Percentiles rank a stretch among this genome's conserved stretches.
Conservation (phyloP, 2,888 invertebrate genomes). For the Cephus rjabovi region DNA sequence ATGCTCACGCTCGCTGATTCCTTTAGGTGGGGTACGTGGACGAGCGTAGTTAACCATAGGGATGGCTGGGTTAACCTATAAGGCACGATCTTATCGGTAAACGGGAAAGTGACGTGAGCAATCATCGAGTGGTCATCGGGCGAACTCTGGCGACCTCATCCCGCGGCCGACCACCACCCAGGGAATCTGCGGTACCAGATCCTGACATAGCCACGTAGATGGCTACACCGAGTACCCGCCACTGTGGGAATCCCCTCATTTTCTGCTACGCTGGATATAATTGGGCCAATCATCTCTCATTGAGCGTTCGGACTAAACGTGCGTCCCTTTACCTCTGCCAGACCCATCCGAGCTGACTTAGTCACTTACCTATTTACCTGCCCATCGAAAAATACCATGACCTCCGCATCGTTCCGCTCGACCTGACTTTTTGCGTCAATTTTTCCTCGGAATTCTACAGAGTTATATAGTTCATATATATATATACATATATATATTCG, state of each 20-base stretch:
- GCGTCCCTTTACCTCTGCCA: constrained; percentile 33
- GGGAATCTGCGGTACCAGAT: constrained; percentile 29
- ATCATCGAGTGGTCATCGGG: constrained; percentile 50
- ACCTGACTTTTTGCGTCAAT: neutral
- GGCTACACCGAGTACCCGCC: constrained; percentile 16
- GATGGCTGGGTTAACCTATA: constrained; percentile 28
- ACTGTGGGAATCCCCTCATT: constrained; percentile 37
- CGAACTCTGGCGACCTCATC: constrained; percentile 32
- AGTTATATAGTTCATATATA: neutral
- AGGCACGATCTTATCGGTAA: constrained; percentile 49
- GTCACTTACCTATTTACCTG: constrained; percentile 27
- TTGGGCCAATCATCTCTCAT: constrained; percentile 57
- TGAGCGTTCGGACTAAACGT: constrained; percentile 32
- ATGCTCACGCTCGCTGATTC: neutral
- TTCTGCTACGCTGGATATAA: constrained; percentile 55
- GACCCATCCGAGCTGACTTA: constrained; percentile 9
- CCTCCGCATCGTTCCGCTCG: neutral
- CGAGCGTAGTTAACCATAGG: neutral
- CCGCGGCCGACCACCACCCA: constrained; percentile 38
- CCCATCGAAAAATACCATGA: constrained; percentile 5
- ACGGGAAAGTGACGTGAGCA: constrained; percentile 50
- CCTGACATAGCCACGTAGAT: constrained; percentile 17
- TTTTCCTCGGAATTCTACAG: neutral
- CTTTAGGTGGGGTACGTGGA: neutral
- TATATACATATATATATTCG: neutral